Conservation (phyloP, 2,888 invertebrate species). For the Nomada hirtipes region DNA sequence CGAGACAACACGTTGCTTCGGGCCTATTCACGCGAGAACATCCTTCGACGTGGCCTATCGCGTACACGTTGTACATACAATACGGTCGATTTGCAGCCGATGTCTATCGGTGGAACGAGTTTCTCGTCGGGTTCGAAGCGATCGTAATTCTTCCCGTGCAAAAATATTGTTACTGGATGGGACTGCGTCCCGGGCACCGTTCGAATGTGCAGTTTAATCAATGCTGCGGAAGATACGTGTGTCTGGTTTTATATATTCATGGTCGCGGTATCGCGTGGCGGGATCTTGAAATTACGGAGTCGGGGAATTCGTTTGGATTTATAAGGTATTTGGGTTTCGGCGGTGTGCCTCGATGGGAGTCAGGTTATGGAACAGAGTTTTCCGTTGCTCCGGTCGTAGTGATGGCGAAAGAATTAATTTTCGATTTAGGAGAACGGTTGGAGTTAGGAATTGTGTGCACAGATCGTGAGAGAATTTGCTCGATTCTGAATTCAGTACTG, state of each 20-base stretch:
- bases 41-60: background rate
- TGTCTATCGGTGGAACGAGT: background rate
- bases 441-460: too few species aligned
- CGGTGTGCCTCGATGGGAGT: too few species aligned
- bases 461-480: too few species aligned
- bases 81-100: background rate
- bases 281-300: conserved; percentile 11
- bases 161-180: conserved; percentile 1
- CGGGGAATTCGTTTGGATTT: too few species aligned
- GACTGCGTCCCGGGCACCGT: background rate
- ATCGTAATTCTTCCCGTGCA: background rate
- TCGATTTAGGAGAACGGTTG: too few species aligned
- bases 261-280: background rate
- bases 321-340: too few species aligned
- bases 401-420: too few species aligned
- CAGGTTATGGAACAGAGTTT: too few species aligned
- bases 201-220: conserved; percentile 14
- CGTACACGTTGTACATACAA: background rate
- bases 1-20: conserved; percentile 9
- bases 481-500: too few species aligned
- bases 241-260: conserved; percentile 15
- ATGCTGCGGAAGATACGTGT: background rate
- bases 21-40: conserved; percentile 5
- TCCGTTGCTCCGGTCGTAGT: too few species aligned
- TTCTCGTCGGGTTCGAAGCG: background rate